Percentiles rank a stretch among this genome's conserved stretches.
These are phyloP conservation scores for Cliona cf. orientalis DNA, from an alignment of 37 sponge, comb jelly and placozoan species.

Conservation along the genomic window DNA sequence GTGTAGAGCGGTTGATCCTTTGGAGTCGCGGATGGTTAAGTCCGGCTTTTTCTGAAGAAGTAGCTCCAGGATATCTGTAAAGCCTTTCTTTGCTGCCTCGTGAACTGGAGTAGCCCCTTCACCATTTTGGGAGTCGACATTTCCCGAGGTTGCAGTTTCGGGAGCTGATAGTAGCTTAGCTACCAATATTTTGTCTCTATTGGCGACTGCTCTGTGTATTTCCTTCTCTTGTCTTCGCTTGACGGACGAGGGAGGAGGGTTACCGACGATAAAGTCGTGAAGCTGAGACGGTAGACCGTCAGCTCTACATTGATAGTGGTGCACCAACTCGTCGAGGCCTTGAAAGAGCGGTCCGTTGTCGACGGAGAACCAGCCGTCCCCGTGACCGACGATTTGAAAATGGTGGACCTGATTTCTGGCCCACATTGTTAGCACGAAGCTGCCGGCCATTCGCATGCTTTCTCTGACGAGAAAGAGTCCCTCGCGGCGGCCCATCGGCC, in stretches of 20 bases:
- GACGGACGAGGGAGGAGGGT: conserved; percentile 62
- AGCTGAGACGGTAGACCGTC: conserved; percentile 83
- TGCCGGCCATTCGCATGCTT: conserved; percentile 72
- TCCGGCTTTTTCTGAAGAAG: conserved; percentile 77
- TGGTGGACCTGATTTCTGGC: conserved; percentile 75
- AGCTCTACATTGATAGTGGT: conserved; percentile 62
- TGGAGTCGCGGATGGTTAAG: conserved; percentile 69
- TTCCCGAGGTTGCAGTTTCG: conserved; percentile 11
- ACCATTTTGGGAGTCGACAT: conserved; percentile 62
- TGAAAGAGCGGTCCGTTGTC: conserved; percentile 93
- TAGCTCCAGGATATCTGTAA: conserved; percentile 45
- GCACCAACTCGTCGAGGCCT: conserved; percentile 83
- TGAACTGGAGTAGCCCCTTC: conserved; percentile 83
- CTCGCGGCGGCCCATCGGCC: conserved; percentile 39
- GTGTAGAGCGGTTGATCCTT: conserved; percentile 84
- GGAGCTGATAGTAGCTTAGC: conserved; percentile 21
- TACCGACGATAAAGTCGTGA: conserved; percentile 52
- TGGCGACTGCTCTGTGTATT: conserved; percentile 74
- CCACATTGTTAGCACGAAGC: conserved; percentile 78
- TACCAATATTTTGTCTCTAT: conserved; percentile 40
- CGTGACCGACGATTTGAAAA: conserved; percentile 84
- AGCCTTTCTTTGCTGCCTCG: conserved; percentile 71
- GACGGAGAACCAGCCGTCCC: conserved; percentile 86
- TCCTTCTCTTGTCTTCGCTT: conserved; percentile 68
- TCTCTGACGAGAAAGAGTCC: conserved; percentile 89